Percentiles rank a stretch among this genome's conserved stretches.
Conservation (phyloP, 2,113 vertebrate species). For the Leptocoma aspasia region DNA sequence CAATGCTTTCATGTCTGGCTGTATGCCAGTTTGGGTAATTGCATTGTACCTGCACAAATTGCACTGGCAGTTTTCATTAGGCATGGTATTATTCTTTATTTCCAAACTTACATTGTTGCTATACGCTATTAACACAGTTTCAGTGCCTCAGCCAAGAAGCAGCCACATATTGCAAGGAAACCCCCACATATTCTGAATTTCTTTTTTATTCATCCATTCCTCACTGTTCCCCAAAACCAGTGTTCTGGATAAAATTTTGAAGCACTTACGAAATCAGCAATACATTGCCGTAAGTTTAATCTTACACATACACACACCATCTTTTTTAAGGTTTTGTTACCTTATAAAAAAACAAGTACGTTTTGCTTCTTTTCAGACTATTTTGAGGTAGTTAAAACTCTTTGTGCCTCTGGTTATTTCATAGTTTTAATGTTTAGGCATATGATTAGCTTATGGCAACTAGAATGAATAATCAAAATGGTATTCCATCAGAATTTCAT, state of each 20-base stretch:
- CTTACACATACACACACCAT: accelerated
- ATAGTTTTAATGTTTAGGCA: background rate
- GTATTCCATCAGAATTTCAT: background rate
- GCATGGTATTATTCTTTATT: slow-evolving; percentile 3
- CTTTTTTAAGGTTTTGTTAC: background rate
- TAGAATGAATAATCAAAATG: background rate
- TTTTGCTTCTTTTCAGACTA: background rate
- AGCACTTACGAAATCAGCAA: background rate
- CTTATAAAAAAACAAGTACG: background rate
- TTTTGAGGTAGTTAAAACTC: background rate
- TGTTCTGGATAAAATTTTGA: background rate
- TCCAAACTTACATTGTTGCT: background rate
- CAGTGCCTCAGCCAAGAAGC: background rate
- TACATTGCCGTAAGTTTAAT: background rate
- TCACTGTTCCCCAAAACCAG: background rate
- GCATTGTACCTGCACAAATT: slow-evolving; percentile 18
- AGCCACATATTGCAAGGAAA: background rate
- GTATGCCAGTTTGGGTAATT: background rate
- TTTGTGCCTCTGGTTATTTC: background rate
- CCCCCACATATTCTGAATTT: background rate
- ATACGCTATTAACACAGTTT: background rate
- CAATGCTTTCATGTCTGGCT: background rate
- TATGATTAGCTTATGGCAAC: background rate
- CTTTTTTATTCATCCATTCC: background rate
- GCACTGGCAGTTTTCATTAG: slow-evolving; percentile 18